These are phyloP conservation scores for Siderastrea radians DNA, from an alignment of 92 coral and sea anemone species.

Conservation along the genomic window DNA sequence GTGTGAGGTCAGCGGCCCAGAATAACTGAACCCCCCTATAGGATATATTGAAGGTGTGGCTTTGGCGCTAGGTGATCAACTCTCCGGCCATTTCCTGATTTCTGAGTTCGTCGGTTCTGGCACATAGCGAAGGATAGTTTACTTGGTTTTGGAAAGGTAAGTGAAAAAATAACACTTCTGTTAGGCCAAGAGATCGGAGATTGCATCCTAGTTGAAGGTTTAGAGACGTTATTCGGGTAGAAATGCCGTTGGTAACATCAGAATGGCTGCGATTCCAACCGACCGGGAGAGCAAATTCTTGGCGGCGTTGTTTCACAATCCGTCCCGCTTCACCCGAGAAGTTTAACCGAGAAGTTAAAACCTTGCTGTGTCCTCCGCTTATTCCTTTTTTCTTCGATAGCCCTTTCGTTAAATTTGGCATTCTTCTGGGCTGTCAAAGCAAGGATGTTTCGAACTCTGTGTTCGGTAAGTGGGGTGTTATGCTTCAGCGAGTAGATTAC, in stretches of 20 bases:
- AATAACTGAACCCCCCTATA: constrained; percentile 95
- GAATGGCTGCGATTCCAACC: constrained; percentile 35
- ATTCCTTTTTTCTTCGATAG: not conserved
- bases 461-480: not conserved
- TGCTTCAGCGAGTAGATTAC: constrained; percentile 24
- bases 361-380: not conserved
- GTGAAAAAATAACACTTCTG: constrained; percentile 15
- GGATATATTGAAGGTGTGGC: constrained; percentile 99
- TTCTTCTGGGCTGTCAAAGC: not conserved
- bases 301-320: constrained; percentile 46
- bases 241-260: constrained; percentile 21
- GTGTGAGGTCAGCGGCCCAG: constrained; percentile 79
- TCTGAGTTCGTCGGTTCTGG: constrained; percentile 83
- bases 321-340: constrained; percentile 17
- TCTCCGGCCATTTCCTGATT: constrained; percentile 94
- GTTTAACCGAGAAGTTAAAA: not conserved
- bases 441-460: constrained; percentile 28
- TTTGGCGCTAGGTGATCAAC: constrained; percentile 80
- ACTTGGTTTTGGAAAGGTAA: constrained; percentile 77
- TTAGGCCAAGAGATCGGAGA: constrained; percentile 36
- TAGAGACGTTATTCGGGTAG: not conserved
- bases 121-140: constrained; percentile 72
- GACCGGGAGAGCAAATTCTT: constrained; percentile 52
- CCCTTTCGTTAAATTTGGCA: not conserved
- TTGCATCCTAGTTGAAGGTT: not conserved